Evolutionary conservation across 2,888 invertebrate species (phyloP), one percentile per base, ranked within the genome.

Genomic region (Odontocolon sp.): DNA sequence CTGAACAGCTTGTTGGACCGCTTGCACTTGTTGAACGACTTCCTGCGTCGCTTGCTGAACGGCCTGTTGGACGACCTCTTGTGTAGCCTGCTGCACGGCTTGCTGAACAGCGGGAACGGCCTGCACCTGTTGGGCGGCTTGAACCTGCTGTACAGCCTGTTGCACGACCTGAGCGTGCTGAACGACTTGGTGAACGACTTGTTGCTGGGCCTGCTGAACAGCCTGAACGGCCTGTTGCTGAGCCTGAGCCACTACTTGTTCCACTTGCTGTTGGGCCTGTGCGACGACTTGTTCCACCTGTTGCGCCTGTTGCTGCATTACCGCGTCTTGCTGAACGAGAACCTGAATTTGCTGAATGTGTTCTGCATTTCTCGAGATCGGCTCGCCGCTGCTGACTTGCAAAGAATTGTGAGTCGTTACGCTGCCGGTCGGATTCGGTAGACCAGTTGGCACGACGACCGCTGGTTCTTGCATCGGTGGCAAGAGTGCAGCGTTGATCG

Each of bases 151-250:
- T 1, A 90, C 90, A 0, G 90, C 90, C 64, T 90, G 89, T 38
- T 90, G 89, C 0, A 90, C 89, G 0, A 90, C 90, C 45, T 90
- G 90, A 0, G 89, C 90, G 47, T 90, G 89, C 36, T 90, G 89
- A 2, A 90, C 89, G 0, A 90, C 90, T 57, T 90, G 90, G 14
- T 90, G 89, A 0, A 88, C 88, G 0, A 89, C 90, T 71, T 89
- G 89, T 66, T 90, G 88, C 64, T 90, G 90, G 0, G 90, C 90
- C 61, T 89, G 88, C 16, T 90, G 88, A 1, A 90, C 90, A 1
- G 88, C 89, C 31, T 90, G 88, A 0, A 88, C 89, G 0, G 90
- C 90, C 57, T 90, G 90, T 50, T 90, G 90, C 9, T 90, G 90
- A 2, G 87, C 90, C 31, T 90, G 90, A 0, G 89, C 89, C 0